These are phyloP conservation scores for Busseola fusca DNA, from an alignment of 2,888 invertebrate genomes.

Conservation along the genomic window DNA sequence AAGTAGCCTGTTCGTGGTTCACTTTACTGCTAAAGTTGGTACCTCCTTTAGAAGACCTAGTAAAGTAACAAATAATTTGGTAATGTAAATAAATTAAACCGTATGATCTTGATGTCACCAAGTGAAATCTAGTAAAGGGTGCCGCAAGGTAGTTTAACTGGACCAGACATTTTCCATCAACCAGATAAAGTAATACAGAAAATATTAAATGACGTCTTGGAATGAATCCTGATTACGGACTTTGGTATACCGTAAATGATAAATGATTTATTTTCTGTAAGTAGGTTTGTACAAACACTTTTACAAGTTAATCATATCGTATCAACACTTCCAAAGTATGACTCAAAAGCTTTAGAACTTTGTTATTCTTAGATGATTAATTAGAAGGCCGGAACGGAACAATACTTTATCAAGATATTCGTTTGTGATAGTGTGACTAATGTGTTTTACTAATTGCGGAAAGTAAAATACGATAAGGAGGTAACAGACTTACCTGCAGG, in stretches of 20 bases:
- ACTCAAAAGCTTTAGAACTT: constrained; percentile 8
- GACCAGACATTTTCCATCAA: background rate
- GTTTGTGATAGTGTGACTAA: constrained; percentile 42
- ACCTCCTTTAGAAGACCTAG: background rate
- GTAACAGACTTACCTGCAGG: background rate
- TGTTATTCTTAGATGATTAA: constrained; percentile 12
- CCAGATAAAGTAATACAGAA: background rate
- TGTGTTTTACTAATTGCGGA: constrained; percentile 53
- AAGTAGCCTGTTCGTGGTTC: background rate
- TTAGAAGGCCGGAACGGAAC: constrained; percentile 42
- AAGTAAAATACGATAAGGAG: constrained; percentile 40
- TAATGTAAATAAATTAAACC: background rate
- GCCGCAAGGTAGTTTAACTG: background rate
- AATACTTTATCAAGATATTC: constrained; percentile 41
- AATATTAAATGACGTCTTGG: background rate
- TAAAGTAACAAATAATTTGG: too few species aligned
- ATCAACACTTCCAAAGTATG: constrained; percentile 10
- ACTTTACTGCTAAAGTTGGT: background rate
- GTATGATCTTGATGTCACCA: background rate
- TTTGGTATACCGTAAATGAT: background rate
- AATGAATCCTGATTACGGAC: background rate
- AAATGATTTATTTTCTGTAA: too few species aligned
- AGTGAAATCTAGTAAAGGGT: background rate
- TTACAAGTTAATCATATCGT: too few species aligned
- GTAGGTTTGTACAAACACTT: too few species aligned